Evolutionary conservation across 2,113 vertebrate genomes (phyloP), one percentile per base, ranked within the genome.

Genomic region (Lagopus leucura): DNA sequence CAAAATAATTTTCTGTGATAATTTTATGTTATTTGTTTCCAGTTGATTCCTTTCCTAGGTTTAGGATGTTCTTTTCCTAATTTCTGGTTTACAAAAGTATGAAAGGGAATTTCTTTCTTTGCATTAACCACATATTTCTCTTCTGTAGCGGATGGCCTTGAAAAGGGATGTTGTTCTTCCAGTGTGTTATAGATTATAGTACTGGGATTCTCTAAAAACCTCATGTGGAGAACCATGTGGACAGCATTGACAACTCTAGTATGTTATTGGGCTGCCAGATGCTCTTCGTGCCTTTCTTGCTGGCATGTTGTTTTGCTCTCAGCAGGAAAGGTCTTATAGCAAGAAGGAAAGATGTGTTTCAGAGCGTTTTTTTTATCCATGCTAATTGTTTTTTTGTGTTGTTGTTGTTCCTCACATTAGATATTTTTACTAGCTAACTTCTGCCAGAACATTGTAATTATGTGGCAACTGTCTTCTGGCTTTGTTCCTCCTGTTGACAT

Each of bases 221-320:
- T 85, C 91, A 81, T 90, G 74, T 67, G 54, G 82, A 92, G 87
- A 94, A 58, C 80, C 84, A 85, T 92, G 90, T 70, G 87, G 82
- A 90, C 69, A n/a, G 7, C 40, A 91, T 48, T 92, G 93, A 90
- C 85, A 92, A 47, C 30, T 91, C 55, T 42, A 57, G 67, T 43
- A 80, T 65, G 77, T 82, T 92, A 94, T 91, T 94, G 89, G 58
- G 34, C 67, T 90, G 71, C 95, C 94, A 95, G 92, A 93, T 96
- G 95, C 74, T 97, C 63, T 85, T 77, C 32, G 6, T 95, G 89
- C 71, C 54, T 93, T 74, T 82, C 91, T 86, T 50, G 40, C 78
- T 83, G 80, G 57, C 55, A 40, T 70, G 69, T 89, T 93, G 81
- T 91, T 96, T 97, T 92, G 25, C 69, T 92, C 96, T 88, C 94